Conservation (phyloP, 1,140 invertebrate genomes). For the Papilio machaon region DNA sequence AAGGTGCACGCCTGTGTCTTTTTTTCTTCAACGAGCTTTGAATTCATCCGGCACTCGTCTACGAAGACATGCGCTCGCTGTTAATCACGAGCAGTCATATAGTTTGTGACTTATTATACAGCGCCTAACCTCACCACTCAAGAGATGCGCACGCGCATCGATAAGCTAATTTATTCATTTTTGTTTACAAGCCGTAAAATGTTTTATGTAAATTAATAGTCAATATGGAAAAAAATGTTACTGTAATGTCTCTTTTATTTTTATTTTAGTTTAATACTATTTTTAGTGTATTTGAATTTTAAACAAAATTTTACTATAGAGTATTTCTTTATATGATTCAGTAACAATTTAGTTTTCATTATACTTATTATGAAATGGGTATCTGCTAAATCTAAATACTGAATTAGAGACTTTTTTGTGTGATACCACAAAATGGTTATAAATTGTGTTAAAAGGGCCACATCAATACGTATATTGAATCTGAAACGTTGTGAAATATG, state of each 20-base stretch:
- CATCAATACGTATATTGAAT: too few species aligned
- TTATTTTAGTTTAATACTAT: background rate
- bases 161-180: slow-evolving; percentile 38
- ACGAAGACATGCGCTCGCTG: background rate
- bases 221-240: background rate
- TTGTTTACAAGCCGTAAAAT: slow-evolving; percentile 7
- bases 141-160: slow-evolving; percentile 42
- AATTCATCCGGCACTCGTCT: background rate
- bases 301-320: background rate
- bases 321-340: background rate
- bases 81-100: background rate
- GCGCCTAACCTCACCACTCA: slow-evolving; percentile 46
- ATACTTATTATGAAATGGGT: background rate
- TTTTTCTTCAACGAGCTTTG: background rate
- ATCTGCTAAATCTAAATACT: too few species aligned
- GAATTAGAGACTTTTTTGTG: too few species aligned
- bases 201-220: slow-evolving; percentile 18
- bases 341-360: background rate
- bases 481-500: too few species aligned
- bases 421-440: too few species aligned
- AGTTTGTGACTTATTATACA: background rate
- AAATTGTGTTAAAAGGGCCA: too few species aligned
- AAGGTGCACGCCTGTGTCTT: background rate
- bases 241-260: background rate
- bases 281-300: background rate